A percentile compares a stretch with the other conserved stretches of the same genome.
These are phyloP conservation scores for Trichosurus vulpecula DNA, from an alignment of 2,797 vertebrate species.

Conservation along the genomic window DNA sequence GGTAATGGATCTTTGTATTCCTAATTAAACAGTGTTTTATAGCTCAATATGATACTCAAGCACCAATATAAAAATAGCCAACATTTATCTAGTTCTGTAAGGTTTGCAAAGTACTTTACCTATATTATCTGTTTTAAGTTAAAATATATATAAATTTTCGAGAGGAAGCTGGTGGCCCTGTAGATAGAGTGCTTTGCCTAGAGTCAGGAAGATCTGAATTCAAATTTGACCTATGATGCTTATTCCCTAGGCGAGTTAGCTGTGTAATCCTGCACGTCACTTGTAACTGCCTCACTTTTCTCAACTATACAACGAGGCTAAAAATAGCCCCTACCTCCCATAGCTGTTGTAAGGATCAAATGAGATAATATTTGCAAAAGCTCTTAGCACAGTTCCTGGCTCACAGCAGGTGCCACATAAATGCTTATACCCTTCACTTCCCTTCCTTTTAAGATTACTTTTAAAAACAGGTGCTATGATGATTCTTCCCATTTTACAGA, in stretches of 20 bases:
- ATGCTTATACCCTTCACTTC: neutral
- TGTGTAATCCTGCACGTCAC: neutral
- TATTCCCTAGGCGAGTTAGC: neutral
- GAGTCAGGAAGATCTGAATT: neutral
- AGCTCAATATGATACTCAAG: neutral
- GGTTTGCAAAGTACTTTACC: neutral
- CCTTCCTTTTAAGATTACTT: neutral
- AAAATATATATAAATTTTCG: neutral
- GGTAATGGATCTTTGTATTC: neutral
- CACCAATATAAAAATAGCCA: neutral
- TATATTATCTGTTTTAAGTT: neutral
- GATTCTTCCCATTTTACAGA: neutral
- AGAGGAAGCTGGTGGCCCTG: neutral
- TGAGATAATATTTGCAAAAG: neutral
- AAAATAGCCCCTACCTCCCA: neutral
- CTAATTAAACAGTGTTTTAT: neutral
- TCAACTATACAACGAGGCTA: neutral
- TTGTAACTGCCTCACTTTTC: neutral
- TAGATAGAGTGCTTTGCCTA: neutral
- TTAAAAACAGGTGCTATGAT: neutral
- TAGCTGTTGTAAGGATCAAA: neutral
- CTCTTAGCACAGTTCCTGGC: neutral
- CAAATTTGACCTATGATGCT: neutral
- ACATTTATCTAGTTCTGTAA: neutral
- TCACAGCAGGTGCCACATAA: neutral